Conservation (phyloP, 2,113 vertebrate species). For the Lagopus muta region DNA sequence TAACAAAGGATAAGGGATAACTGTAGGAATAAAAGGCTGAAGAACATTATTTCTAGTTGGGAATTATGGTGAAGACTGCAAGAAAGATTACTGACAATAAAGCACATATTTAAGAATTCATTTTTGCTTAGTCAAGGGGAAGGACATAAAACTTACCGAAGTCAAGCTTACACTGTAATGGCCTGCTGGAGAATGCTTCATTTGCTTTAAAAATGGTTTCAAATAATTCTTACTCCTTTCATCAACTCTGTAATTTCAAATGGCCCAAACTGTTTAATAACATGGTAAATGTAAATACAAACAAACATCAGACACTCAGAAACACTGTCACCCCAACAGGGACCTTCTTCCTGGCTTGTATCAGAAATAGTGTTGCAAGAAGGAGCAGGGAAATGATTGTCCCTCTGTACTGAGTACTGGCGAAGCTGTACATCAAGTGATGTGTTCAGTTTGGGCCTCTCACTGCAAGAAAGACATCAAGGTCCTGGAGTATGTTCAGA, state of each 20-base stretch:
- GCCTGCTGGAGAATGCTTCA: conserved; percentile 66
- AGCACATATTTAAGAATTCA: not conserved
- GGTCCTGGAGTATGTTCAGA: too few species aligned
- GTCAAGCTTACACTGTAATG: conserved; percentile 62
- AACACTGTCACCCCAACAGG: not conserved
- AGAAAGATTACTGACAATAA: not conserved
- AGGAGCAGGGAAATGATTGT: too few species aligned
- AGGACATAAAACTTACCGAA: conserved; percentile 67
- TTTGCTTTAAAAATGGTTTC: conserved; percentile 69
- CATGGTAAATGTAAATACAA: fast-evolving
- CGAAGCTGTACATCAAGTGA: too few species aligned
- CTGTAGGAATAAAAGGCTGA: not conserved
- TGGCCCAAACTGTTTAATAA: not conserved
- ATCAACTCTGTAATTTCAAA: conserved; percentile 76
- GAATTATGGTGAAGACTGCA: not conserved
- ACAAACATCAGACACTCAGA: not conserved
- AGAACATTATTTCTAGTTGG: not conserved
- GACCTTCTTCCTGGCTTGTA: too few species aligned
- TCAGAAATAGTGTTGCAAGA: too few species aligned
- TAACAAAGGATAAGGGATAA: not conserved
- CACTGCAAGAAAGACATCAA: too few species aligned
- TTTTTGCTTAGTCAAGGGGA: not conserved
- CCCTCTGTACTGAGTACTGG: too few species aligned
- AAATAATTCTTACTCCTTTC: conserved; percentile 79
- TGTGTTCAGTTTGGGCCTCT: too few species aligned